Conservation (phyloP, 2,888 invertebrate genomes). For the Drosophila recens region DNA sequence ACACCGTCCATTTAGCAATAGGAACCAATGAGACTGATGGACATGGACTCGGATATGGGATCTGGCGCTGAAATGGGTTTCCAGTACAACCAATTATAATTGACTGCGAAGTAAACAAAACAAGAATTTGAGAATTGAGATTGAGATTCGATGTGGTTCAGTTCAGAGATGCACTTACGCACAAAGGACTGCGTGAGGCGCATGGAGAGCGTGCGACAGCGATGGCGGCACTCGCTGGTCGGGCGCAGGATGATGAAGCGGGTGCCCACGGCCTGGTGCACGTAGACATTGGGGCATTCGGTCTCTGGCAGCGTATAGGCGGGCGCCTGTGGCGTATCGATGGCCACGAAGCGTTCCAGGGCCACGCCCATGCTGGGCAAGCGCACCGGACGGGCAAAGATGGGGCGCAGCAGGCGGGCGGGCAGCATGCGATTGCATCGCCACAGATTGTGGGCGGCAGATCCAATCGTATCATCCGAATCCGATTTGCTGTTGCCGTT, state of each 20-base stretch:
- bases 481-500: neutral
- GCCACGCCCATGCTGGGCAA: slow-evolving; percentile 91
- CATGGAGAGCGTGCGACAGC: slow-evolving; percentile 90
- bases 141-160: neutral
- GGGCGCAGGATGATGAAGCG: slow-evolving; percentile 91
- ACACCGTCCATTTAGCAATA: slow-evolving; percentile 86
- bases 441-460: slow-evolving; percentile 85
- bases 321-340: slow-evolving; percentile 90
- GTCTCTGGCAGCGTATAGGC: slow-evolving; percentile 91
- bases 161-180: slow-evolving; percentile 87
- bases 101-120: slow-evolving; percentile 86
- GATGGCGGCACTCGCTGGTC: slow-evolving; percentile 90
- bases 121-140: neutral
- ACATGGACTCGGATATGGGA: slow-evolving; percentile 87
- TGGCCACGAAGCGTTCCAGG: slow-evolving; percentile 91
- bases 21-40: slow-evolving; percentile 89
- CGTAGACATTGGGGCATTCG: slow-evolving; percentile 92
- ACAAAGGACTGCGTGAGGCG: slow-evolving; percentile 90
- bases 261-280: slow-evolving; percentile 90
- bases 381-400: slow-evolving; percentile 90
- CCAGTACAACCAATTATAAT: slow-evolving; percentile 93
- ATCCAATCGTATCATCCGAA: neutral
- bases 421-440: slow-evolving; percentile 92
- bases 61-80: slow-evolving; percentile 89
- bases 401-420: slow-evolving; percentile 89